Conservation (phyloP, 2,113 vertebrate species). For the Peromyscus polionotus region DNA sequence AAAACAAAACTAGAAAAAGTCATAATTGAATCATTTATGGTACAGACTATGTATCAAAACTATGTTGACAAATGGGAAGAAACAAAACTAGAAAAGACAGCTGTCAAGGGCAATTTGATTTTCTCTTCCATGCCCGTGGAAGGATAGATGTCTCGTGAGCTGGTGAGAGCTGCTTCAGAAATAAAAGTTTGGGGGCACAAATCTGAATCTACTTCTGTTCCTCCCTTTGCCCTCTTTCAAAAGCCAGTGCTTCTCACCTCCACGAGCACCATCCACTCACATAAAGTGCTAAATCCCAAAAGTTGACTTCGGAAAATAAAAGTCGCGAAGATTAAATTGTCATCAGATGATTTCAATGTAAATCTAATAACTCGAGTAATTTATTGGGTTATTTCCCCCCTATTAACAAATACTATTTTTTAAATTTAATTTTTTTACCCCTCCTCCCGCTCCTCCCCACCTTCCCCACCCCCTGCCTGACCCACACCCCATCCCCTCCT, state of each 20-base stretch:
- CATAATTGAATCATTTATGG: constrained; percentile 6
- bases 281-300: neutral
- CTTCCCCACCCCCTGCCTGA: no score
- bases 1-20: neutral
- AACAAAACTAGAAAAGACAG: neutral
- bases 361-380: constrained; percentile 26
- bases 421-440: no score
- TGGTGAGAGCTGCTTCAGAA: neutral
- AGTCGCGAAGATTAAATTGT: neutral
- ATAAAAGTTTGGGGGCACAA: neutral
- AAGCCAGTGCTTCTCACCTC: neutral
- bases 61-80: neutral
- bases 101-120: neutral
- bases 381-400: neutral
- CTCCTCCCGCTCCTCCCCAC: no score
- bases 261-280: neutral
- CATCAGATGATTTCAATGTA: neutral
- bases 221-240: neutral
- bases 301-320: neutral
- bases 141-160: neutral
- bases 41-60: neutral
- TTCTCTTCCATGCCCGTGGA: neutral
- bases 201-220: neutral
- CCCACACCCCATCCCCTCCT: no score
- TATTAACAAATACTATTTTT: neutral